These are phyloP conservation scores for Platorchestia sp. DNA, from an alignment of 1,140 invertebrate species.

Conservation along the genomic window DNA sequence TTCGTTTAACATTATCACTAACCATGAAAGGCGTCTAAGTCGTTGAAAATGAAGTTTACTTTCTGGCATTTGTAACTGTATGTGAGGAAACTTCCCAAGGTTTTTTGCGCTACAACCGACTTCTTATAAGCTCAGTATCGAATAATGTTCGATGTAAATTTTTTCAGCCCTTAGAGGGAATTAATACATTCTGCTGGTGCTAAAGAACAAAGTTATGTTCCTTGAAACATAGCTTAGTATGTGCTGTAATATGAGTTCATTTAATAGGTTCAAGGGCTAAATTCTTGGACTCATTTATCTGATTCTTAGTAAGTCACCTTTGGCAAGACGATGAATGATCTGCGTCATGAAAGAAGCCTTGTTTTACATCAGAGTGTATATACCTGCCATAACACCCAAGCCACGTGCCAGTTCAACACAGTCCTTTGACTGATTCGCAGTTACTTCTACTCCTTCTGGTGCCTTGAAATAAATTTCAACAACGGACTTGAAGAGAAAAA, in stretches of 20 bases:
- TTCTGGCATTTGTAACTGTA: too few species aligned
- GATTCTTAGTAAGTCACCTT: not conserved
- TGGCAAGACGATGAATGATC: not conserved
- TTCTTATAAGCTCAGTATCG: too few species aligned
- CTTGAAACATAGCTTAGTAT: not conserved
- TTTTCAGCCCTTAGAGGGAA: too few species aligned
- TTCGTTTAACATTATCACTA: too few species aligned
- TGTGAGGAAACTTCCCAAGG: too few species aligned
- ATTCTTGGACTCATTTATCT: not conserved
- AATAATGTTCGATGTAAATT: too few species aligned
- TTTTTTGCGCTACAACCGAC: too few species aligned
- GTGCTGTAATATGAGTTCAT: not conserved
- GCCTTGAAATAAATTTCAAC: not conserved
- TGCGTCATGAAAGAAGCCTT: not conserved
- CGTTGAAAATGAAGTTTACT: too few species aligned
- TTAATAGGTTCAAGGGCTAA: not conserved
- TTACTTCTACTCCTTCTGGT: not conserved
- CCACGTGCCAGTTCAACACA: not conserved
- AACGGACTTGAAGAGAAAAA: not conserved
- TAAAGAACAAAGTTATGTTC: too few species aligned
- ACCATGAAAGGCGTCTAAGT: too few species aligned
- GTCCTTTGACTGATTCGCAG: not conserved
- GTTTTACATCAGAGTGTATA: not conserved
- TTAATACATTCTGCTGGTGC: too few species aligned
- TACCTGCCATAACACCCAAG: not conserved